phyloP scores from a whole-genome alignment of 2,797 vertebrate genomes.

The Pangasius djambal region DNA sequence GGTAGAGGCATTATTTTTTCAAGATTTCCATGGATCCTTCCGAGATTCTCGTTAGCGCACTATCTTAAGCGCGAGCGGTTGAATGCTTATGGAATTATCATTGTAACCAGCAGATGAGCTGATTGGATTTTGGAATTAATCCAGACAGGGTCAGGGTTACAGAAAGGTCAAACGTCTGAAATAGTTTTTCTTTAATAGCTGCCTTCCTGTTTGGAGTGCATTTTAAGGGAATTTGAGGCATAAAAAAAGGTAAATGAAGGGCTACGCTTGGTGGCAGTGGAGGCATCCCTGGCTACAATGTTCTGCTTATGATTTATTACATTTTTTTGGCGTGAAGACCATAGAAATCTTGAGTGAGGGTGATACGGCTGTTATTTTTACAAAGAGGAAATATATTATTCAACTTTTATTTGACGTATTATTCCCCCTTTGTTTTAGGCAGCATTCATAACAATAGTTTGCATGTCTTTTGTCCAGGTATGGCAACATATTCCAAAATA shows the following conservation, averaged over 20 bases:
- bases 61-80: background rate
- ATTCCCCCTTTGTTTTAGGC: background rate
- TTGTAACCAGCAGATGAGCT: background rate
- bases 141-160: background rate
- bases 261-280: background rate
- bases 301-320: too few species aligned
- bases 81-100: background rate
- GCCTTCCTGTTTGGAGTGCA: background rate
- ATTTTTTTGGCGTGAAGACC: background rate
- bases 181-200: background rate
- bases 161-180: background rate
- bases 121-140: background rate
- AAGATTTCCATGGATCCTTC: background rate
- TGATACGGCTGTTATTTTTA: background rate
- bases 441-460: background rate
- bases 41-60: background rate
- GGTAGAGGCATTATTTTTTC: background rate
- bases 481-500: background rate
- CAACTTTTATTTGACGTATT: background rate
- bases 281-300: background rate
- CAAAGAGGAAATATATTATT: background rate
- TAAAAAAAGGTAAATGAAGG: background rate
- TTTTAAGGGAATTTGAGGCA: background rate
- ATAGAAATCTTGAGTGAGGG: too few species aligned
- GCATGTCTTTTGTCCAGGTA: background rate